These are phyloP conservation scores for Phalacrocorax carbo DNA, from an alignment of 2,113 vertebrate genomes.

Conservation along the genomic window DNA sequence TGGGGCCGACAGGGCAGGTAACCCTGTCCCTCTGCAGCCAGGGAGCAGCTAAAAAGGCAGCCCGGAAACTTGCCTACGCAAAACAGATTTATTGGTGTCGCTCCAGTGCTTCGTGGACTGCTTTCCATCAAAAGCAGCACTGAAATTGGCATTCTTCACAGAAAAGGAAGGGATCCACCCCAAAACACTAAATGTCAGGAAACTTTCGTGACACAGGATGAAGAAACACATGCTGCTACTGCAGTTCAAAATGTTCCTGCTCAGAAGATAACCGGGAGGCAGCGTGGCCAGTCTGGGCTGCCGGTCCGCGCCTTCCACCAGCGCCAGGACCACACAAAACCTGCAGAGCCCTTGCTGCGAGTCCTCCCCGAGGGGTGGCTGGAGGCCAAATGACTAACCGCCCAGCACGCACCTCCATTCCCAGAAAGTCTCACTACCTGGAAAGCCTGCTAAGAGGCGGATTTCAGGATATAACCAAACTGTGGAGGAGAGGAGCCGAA, in stretches of 20 bases:
- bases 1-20: not conserved
- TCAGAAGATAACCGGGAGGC: not conserved
- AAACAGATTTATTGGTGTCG: not conserved
- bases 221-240: not conserved
- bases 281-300: not conserved
- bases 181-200: conserved; percentile 49
- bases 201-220: conserved; percentile 42
- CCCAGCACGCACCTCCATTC: conserved; percentile 14
- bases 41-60: not conserved
- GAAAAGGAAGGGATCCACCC: conserved; percentile 53
- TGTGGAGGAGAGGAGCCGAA: not conserved
- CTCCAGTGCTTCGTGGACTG: not conserved
- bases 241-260: conserved; percentile 30
- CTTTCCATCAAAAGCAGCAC: conserved; percentile 22
- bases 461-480: conserved; percentile 5
- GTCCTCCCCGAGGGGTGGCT: not conserved
- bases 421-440: conserved; percentile 48
- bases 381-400: conserved; percentile 17
- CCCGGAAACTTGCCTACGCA: not conserved
- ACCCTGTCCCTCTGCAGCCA: not conserved
- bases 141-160: conserved; percentile 15
- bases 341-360: not conserved
- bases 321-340: not conserved
- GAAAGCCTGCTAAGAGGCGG: not conserved
- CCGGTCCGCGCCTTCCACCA: not conserved